Percentiles rank a stretch among this genome's conserved stretches.
These are phyloP conservation scores for Phalanger gymnotis DNA, from an alignment of 2,797 vertebrate species.

Conservation along the genomic window DNA sequence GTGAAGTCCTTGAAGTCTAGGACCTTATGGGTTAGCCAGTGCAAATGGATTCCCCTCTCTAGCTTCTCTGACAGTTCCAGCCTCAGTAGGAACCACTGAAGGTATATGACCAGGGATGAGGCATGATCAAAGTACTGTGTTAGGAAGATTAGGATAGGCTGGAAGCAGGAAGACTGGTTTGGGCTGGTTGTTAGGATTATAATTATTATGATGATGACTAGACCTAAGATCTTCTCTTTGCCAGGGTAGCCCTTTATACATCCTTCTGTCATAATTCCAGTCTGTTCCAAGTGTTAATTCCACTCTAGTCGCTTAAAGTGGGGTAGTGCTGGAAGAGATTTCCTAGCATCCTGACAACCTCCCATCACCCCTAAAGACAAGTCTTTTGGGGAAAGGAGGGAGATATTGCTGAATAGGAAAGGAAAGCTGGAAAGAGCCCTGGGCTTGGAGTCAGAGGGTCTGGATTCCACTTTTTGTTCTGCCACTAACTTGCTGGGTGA, in stretches of 20 bases:
- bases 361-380: background rate
- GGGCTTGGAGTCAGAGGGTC: background rate
- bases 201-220: background rate
- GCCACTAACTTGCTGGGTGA: background rate
- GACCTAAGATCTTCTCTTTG: background rate
- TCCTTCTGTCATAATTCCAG: background rate
- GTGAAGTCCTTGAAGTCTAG: background rate
- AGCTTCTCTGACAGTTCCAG: background rate
- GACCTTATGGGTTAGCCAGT: background rate
- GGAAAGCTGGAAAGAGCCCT: background rate
- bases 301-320: background rate
- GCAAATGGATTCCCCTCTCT: background rate
- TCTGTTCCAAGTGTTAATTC: background rate
- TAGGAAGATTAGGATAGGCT: background rate
- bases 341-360: background rate
- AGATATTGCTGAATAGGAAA: background rate
- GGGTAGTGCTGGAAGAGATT: background rate
- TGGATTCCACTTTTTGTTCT: background rate
- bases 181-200: background rate
- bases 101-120: background rate
- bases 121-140: background rate
- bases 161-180: background rate
- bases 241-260: background rate
- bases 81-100: background rate
- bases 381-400: background rate